A percentile compares a stretch with the other conserved stretches of the same genome.
Evolutionary conservation across 2,888 invertebrate genomes (phyloP).

Genomic region (Aporophyla nigra): DNA sequence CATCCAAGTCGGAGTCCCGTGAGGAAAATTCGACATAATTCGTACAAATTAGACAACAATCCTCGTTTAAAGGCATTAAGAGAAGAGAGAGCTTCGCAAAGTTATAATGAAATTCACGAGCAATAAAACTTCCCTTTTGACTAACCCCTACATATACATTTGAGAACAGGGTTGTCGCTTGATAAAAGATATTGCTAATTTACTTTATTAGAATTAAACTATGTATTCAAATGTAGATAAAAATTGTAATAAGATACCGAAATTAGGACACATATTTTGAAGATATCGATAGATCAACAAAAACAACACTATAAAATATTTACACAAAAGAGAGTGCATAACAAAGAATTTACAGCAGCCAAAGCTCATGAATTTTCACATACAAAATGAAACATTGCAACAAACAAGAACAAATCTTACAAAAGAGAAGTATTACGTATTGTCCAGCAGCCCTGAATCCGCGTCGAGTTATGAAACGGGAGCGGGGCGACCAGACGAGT

Average conservation of each 20-base stretch:
- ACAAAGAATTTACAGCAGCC: neutral
- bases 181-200: conserved; percentile 37
- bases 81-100: conserved; percentile 84
- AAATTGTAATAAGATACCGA: neutral
- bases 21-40: conserved; percentile 83
- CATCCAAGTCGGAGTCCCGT: conserved; percentile 69
- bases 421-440: conserved; percentile 50
- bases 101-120: conserved; percentile 91
- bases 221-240: neutral
- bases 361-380: conserved; percentile 15
- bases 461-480: conserved; percentile 83
- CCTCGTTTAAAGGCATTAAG: conserved; percentile 88
- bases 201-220: neutral
- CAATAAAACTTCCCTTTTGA: conserved; percentile 90
- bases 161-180: conserved; percentile 79
- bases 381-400: conserved; percentile 7
- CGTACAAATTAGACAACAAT: conserved; percentile 89
- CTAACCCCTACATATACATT: conserved; percentile 89
- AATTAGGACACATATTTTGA: neutral
- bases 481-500: conserved; percentile 84
- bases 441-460: conserved; percentile 76
- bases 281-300: neutral
- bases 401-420: conserved; percentile 39
- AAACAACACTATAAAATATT: no score
- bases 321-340: neutral